phyloP scores from a whole-genome alignment of 2,797 vertebrate species.

The Neosilurus mollespiculum region DNA sequence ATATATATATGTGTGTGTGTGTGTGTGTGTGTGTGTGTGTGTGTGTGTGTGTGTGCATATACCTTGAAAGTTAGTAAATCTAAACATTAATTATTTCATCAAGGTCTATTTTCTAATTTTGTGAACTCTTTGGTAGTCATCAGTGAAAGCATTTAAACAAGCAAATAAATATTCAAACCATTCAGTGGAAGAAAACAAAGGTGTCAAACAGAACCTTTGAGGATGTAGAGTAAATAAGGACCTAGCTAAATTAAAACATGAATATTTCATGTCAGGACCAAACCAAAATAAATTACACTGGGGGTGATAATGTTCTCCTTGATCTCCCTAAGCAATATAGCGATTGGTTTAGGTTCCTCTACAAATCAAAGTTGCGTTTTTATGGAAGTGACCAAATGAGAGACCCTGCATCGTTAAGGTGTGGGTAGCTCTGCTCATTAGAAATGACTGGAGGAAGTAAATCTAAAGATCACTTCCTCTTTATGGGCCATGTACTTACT shows the following conservation, averaged over 20 bases:
- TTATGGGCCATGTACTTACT: slow-evolving; percentile 39
- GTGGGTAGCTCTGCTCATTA: slow-evolving; percentile 66
- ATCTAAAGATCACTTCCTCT: slow-evolving; percentile 56
- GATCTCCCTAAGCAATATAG: slow-evolving; percentile 60
- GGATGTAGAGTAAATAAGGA: slow-evolving; percentile 50
- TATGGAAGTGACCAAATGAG: slow-evolving; percentile 59
- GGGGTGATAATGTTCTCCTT: slow-evolving; percentile 58
- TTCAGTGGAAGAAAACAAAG: slow-evolving; percentile 38
- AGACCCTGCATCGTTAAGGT: slow-evolving; percentile 47
- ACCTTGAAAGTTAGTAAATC: too few relatives aligned
- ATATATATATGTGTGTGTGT: too few relatives aligned
- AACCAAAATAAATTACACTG: slow-evolving; percentile 55
- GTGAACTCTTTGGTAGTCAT: slow-evolving; percentile 22
- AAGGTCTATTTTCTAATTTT: slow-evolving; percentile 13
- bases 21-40: too few relatives aligned
- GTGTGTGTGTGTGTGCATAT: too few relatives aligned
- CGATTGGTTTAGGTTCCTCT: slow-evolving; percentile 54
- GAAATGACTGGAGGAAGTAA: slow-evolving; percentile 61
- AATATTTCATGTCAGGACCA: slow-evolving; percentile 58
- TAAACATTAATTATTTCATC: background rate
- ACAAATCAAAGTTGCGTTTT: slow-evolving; percentile 62
- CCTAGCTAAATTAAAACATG: slow-evolving; percentile 57
- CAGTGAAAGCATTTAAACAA: slow-evolving; percentile 46
- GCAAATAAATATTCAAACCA: slow-evolving; percentile 52
- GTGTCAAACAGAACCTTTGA: slow-evolving; percentile 46